Conservation (phyloP, 2,888 invertebrate genomes). For the Nineta flava region DNA sequence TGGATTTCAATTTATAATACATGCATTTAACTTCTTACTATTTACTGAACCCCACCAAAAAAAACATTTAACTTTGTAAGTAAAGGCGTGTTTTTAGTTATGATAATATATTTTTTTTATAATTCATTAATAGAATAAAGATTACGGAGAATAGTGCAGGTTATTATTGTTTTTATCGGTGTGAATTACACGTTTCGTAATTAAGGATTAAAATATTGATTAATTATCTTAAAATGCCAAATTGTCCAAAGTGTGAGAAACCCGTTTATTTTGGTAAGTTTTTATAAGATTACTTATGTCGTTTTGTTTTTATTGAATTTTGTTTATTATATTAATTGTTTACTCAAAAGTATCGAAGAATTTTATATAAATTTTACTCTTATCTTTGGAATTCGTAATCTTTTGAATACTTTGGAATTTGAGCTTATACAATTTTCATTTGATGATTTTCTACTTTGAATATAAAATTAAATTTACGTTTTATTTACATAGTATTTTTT, state of each 20-base stretch:
- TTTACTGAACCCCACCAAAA: background rate
- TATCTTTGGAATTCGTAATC: background rate
- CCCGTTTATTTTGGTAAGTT: constrained; percentile 42
- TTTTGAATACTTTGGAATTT: background rate
- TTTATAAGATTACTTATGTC: too few relatives aligned
- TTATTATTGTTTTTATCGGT: too few relatives aligned
- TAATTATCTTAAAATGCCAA: constrained; percentile 28
- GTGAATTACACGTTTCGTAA: too few relatives aligned
- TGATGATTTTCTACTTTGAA: too few relatives aligned
- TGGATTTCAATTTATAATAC: background rate
- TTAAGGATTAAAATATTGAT: too few relatives aligned
- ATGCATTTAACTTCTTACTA: background rate
- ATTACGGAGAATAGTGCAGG: too few relatives aligned
- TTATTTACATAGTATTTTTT: too few relatives aligned
- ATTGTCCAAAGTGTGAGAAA: constrained; percentile 42
- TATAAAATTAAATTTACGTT: too few relatives aligned
- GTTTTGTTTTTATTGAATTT: background rate
- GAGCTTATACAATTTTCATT: background rate
- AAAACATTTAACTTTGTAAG: background rate
- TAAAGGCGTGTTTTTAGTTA: background rate
- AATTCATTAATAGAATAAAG: too few relatives aligned
- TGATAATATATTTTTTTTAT: too few relatives aligned
- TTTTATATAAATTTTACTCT: background rate
- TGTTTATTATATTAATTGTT: too few relatives aligned
- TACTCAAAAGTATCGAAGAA: too few relatives aligned